Percentiles rank a stretch among this genome's conserved stretches.
Evolutionary conservation across 2,888 invertebrate genomes (phyloP).

Genomic region (Odontomyia ornata): DNA sequence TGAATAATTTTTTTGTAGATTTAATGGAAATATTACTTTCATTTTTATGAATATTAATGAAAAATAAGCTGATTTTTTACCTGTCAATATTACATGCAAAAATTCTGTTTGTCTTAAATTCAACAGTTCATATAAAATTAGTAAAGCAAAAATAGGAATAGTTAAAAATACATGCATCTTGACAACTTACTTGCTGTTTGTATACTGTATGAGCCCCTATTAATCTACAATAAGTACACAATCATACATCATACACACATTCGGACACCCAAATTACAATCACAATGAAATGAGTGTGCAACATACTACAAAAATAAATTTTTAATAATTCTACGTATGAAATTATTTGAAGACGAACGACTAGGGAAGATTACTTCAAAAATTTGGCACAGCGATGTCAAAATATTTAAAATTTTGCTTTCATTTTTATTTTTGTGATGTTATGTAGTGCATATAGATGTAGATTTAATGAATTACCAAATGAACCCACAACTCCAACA

Average conservation of each 20-base stretch:
- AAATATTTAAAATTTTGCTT: conserved; percentile 1
- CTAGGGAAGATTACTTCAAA: conserved; percentile 42
- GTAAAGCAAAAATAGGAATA: too few species aligned
- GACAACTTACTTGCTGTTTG: neutral
- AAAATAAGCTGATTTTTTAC: too few species aligned
- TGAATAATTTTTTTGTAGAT: too few species aligned
- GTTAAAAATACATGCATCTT: too few species aligned
- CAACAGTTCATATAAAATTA: too few species aligned
- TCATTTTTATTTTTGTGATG: neutral
- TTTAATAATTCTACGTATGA: neutral
- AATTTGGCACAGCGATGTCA: conserved; percentile 7
- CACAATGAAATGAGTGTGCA: neutral
- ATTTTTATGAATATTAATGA: too few species aligned
- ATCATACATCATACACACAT: too few species aligned
- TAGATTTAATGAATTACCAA: neutral
- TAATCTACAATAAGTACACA: too few species aligned
- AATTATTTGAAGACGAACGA: conserved; percentile 10
- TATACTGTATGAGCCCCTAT: neutral
- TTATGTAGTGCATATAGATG: neutral
- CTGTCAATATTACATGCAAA: too few species aligned
- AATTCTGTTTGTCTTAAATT: too few species aligned
- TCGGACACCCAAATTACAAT: too few species aligned
- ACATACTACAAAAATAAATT: neutral
- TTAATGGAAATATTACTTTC: too few species aligned
- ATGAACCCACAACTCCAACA: conserved; percentile 9